phyloP scores from a whole-genome alignment of 1,140 invertebrate genomes.

The Capitella teleta region DNA sequence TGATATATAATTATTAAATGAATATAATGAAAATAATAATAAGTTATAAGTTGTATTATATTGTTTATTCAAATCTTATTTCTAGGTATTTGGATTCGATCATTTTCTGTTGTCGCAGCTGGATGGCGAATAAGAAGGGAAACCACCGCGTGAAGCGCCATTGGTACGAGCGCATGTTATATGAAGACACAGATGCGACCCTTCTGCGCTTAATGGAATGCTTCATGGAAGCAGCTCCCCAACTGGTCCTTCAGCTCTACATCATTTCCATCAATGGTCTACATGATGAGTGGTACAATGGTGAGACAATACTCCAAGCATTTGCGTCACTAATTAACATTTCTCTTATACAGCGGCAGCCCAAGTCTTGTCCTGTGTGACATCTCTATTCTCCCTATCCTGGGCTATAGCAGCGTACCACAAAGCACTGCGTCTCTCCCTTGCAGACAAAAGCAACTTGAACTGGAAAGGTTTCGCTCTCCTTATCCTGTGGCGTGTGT shows the following conservation, averaged over 20 bases:
- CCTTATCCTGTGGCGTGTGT: conserved; percentile 54
- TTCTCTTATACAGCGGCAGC: conserved; percentile 1
- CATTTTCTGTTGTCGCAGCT: conserved; percentile 24
- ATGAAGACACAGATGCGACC: conserved; percentile 36
- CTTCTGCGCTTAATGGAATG: conserved; percentile 77
- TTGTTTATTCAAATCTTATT: conserved; percentile 1
- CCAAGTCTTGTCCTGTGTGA: conserved; percentile 21
- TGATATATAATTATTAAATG: no score
- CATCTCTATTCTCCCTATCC: conserved; percentile 67
- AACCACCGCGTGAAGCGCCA: no score
- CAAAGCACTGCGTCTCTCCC: conserved; percentile 58
- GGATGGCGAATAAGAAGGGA: conserved; percentile 14
- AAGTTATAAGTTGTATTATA: neutral
- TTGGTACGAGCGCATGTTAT: conserved; percentile 29
- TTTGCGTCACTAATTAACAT: neutral
- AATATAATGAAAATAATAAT: neutral
- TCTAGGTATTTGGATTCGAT: conserved; percentile 28
- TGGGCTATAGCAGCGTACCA: conserved; percentile 80
- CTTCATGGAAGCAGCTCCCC: conserved; percentile 78
- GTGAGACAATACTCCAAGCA: neutral
- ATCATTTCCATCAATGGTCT: conserved; percentile 41
- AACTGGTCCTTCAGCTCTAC: conserved; percentile 72
- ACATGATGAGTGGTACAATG: neutral
- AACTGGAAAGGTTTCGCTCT: conserved; percentile 49
- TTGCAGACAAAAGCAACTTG: conserved; percentile 50